phyloP scores from a whole-genome alignment of 2,888 invertebrate genomes.

The Tuta absoluta region DNA sequence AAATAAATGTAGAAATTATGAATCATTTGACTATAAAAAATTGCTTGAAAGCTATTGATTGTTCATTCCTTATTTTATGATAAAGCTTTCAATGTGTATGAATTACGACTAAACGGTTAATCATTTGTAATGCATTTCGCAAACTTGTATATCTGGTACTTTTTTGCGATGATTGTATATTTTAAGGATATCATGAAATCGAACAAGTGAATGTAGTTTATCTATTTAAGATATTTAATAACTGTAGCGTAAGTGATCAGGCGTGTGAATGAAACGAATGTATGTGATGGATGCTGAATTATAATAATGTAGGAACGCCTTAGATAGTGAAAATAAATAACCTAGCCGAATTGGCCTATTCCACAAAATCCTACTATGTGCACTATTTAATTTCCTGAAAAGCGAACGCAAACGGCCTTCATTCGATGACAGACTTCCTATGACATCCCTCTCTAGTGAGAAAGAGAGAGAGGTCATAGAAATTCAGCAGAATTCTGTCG shows the following conservation, averaged over 20 bases:
- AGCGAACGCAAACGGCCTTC: neutral
- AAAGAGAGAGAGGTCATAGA: neutral
- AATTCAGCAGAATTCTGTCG: too few relatives aligned
- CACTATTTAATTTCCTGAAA: neutral
- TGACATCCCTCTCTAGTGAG: neutral
- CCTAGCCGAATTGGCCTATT: conserved; percentile 3
- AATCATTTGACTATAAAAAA: conserved; percentile 17
- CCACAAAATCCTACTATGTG: conserved; percentile 2
- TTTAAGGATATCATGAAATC: conserved; percentile 69
- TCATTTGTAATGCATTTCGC: conserved; percentile 59
- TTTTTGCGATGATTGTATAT: conserved; percentile 62
- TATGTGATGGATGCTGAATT: conserved; percentile 21
- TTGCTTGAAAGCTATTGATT: conserved; percentile 31
- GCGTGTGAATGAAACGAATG: conserved; percentile 34
- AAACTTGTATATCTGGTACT: conserved; percentile 53
- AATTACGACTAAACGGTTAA: conserved; percentile 1
- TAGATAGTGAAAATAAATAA: conserved; percentile 30
- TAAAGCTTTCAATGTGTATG: conserved; percentile 46
- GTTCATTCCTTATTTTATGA: conserved; percentile 48
- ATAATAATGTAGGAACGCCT: conserved; percentile 12
- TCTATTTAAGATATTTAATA: conserved; percentile 48
- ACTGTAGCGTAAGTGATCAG: conserved; percentile 35
- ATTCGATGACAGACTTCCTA: neutral
- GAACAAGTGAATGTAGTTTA: conserved; percentile 67
- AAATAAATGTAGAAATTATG: conserved; percentile 11